Conservation (phyloP, 2,888 invertebrate genomes). For the Keiferia lycopersicella region DNA sequence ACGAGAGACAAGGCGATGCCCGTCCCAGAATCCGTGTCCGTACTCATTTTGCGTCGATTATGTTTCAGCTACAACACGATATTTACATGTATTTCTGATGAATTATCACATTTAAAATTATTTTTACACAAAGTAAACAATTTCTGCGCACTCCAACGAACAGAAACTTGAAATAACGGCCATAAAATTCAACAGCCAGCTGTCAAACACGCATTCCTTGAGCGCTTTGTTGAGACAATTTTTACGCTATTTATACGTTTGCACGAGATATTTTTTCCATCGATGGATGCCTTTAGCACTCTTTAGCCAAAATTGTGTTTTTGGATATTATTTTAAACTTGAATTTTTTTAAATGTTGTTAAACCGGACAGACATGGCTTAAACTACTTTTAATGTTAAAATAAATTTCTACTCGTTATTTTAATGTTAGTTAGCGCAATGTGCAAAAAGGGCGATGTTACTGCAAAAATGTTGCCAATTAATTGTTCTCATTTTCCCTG, state of each 20-base stretch:
- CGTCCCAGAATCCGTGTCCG: constrained; percentile 65
- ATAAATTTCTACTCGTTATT: no score
- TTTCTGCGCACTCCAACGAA: constrained; percentile 19
- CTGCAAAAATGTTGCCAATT: neutral
- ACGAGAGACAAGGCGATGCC: constrained; percentile 81
- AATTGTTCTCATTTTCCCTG: neutral
- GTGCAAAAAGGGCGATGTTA: neutral
- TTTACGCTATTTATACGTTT: neutral
- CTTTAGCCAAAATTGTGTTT: no score
- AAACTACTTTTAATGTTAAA: no score
- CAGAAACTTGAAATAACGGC: constrained; percentile 40
- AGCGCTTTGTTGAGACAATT: neutral
- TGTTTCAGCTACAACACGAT: constrained; percentile 32
- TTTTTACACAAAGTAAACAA: constrained; percentile 28
- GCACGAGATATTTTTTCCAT: no score
- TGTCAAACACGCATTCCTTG: constrained; percentile 2
- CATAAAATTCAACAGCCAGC: constrained; percentile 18
- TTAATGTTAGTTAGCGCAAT: neutral
- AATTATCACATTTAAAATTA: constrained; percentile 37
- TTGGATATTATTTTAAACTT: no score
- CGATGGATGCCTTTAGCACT: no score
- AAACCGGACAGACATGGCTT: no score
- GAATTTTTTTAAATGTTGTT: no score
- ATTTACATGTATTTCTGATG: constrained; percentile 23
- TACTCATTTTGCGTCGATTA: constrained; percentile 60